Base-by-base conservation (phyloP, 2,888 invertebrate genomes). In the Phyto melanocephala region DNA sequence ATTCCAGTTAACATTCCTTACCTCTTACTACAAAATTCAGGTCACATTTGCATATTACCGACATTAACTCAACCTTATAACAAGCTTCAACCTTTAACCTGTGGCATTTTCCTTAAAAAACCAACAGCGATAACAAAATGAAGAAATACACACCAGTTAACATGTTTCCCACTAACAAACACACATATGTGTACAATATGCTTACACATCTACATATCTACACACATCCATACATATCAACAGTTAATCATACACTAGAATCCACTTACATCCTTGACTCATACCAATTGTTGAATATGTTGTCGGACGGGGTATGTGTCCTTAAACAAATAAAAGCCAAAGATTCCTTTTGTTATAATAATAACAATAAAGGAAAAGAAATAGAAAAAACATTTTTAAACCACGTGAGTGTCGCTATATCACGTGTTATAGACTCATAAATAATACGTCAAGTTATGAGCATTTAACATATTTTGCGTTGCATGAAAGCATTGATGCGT, bases 371-470 rank as follows among this genome's bases (percentile, higher is more conserved):
- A 28, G 42, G 58, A 42, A 67, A 54, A 60, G 28, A 37, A 60
- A 56, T 52, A 33, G 52, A 17, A 42, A n/a, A 63, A 71, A 52
- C 67, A 72, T 45, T 60, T 67, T 70, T 65, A 62, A 56, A 60
- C 71, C 79, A 85, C 84, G 85, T 86, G 85, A 84, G 81, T 77
- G 80, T 68, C 75, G 85, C 84, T 62, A 84, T 80, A 86, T 88
- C 87, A 87, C 87, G 87, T 87, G 87, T 84, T 83, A 84, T 83
- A 80, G 75, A 71, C 78, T 84, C 86, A 87, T 87, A 86, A 88
- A 87, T 86, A 86, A 87, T 86, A 85, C 84, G 84, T 84, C 86
- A 87, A 86, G 85, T 87, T 87, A 87, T 86, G 86, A 86, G 83
- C 86, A 86, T 87, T 87, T 86, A 87, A 87, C 86, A 86, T 86